A percentile compares a stretch with the other conserved stretches of the same genome.
Conservation (phyloP, 2,797 vertebrate species). For the Euthynnus affinis region DNA sequence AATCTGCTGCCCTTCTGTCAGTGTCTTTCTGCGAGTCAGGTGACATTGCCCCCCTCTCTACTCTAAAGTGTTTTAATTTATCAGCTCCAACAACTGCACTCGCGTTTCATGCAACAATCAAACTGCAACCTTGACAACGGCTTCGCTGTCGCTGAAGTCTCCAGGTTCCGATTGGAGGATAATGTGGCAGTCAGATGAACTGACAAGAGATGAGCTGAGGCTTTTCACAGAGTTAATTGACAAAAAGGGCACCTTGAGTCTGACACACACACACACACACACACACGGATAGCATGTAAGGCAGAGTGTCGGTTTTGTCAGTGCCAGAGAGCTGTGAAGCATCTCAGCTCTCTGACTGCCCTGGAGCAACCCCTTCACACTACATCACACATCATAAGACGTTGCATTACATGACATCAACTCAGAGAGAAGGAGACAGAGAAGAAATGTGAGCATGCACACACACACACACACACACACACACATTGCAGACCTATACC, state of each 20-base stretch:
- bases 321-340: slow-evolving; percentile 25
- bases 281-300: neutral
- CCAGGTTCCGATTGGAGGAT: neutral
- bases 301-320: slow-evolving; percentile 12
- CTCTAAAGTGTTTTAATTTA: neutral
- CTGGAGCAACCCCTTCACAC: slow-evolving; percentile 42
- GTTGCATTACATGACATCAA: slow-evolving; percentile 37
- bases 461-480: too few species aligned
- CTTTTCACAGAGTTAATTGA: slow-evolving; percentile 25
- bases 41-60: neutral
- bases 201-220: slow-evolving; percentile 9
- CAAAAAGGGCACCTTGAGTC: slow-evolving; percentile 32
- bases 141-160: neutral
- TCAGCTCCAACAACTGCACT: neutral
- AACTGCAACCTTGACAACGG: neutral
- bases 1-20: too few species aligned
- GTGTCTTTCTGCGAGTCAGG: neutral
- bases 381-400: slow-evolving; percentile 46
- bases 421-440: slow-evolving; percentile 11
- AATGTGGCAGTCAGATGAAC: neutral
- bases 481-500: neutral
- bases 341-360: slow-evolving; percentile 42
- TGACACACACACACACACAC: slow-evolving; percentile 14
- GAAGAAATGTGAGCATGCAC: neutral
- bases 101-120: too few species aligned